Conservation (phyloP, 2,797 vertebrate genomes). For the Phataginus tetradactyla region DNA sequence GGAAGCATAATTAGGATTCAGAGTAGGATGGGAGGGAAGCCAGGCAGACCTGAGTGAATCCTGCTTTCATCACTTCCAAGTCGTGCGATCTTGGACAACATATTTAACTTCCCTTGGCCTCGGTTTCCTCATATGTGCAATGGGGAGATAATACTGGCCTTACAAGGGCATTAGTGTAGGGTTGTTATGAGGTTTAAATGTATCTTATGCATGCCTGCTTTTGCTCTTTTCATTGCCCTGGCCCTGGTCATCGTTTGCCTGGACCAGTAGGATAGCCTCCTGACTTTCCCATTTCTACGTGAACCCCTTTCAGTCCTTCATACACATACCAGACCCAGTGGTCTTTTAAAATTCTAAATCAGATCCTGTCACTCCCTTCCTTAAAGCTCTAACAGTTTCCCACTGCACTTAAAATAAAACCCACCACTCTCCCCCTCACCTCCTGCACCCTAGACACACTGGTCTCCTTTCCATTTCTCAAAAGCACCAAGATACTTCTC, state of each 20-base stretch:
- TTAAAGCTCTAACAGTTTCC: slow-evolving; percentile 42
- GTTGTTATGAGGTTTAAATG: background rate
- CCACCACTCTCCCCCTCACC: background rate
- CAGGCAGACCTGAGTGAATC: slow-evolving; percentile 44
- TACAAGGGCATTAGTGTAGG: background rate
- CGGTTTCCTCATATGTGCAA: slow-evolving; percentile 17
- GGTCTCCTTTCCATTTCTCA: slow-evolving; percentile 25
- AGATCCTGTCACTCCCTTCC: background rate
- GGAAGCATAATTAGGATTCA: slow-evolving; percentile 66
- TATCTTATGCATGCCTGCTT: background rate
- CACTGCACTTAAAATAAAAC: background rate
- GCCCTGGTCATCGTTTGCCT: background rate
- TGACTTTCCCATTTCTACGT: background rate
- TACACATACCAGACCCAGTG: background rate
- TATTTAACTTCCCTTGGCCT: slow-evolving; percentile 38
- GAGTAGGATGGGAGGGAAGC: slow-evolving; percentile 59
- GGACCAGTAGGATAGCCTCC: background rate
- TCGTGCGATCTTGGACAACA: slow-evolving; percentile 13
- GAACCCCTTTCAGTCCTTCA: background rate
- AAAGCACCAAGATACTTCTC: background rate
- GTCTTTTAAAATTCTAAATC: background rate
- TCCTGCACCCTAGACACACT: background rate
- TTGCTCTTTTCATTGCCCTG: background rate
- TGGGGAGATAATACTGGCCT: background rate
- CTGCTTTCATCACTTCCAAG: slow-evolving; percentile 31